A percentile compares a stretch with the other conserved stretches of the same genome.
Evolutionary conservation across 2,797 vertebrate species (phyloP).

Genomic region (Poecilia velifera): DNA sequence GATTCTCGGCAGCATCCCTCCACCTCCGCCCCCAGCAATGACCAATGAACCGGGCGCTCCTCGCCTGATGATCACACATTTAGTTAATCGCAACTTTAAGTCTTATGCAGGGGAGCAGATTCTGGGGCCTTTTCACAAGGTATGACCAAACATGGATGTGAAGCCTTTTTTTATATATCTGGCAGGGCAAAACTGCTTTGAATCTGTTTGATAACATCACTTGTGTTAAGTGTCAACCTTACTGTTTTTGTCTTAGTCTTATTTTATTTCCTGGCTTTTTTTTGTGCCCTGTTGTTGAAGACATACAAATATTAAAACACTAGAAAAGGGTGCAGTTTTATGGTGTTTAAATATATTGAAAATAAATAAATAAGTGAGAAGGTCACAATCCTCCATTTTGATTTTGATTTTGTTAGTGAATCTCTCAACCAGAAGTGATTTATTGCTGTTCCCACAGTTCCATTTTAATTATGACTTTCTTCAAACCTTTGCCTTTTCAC

Average conservation of each 20-base stretch:
- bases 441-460: slow-evolving; percentile 43
- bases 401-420: slow-evolving; percentile 71
- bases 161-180: slow-evolving; percentile 28
- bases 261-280: slow-evolving; percentile 12
- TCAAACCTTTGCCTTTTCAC: slow-evolving; percentile 19
- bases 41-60: slow-evolving; percentile 97
- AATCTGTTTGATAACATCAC: slow-evolving; percentile 20
- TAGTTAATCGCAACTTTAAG: slow-evolving; percentile 99
- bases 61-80: slow-evolving; percentile 98
- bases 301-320: neutral
- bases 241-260: slow-evolving; percentile 17
- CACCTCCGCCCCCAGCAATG: slow-evolving; percentile 97
- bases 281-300: neutral
- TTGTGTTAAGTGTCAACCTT: slow-evolving; percentile 17
- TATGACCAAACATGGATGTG: slow-evolving; percentile 69
- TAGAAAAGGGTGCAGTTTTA: neutral
- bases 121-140: slow-evolving; percentile 99
- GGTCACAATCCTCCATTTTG: slow-evolving; percentile 72
- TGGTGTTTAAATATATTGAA: neutral
- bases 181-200: slow-evolving; percentile 8
- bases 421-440: slow-evolving; percentile 29
- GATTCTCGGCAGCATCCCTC: slow-evolving; percentile 95
- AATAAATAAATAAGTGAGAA: slow-evolving; percentile 25
- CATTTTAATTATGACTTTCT: slow-evolving; percentile 32
- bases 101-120: slow-evolving; percentile 94